These are phyloP conservation scores for Fulmarus glacialis DNA, from an alignment of 2,113 vertebrate species.

Conservation along the genomic window DNA sequence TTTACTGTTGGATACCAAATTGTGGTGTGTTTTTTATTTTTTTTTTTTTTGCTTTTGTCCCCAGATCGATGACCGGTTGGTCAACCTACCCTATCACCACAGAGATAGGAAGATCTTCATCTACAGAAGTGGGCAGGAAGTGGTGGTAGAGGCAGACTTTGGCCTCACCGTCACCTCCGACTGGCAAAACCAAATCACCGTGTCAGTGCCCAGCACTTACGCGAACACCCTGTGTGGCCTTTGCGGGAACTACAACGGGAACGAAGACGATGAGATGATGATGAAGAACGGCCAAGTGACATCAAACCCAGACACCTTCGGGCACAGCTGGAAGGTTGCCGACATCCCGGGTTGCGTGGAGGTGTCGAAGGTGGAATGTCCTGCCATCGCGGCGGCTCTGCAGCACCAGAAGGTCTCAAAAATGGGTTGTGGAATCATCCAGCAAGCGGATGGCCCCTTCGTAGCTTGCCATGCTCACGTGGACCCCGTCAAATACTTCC, in stretches of 20 bases:
- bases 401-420: not conserved
- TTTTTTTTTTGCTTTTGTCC: not conserved
- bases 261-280: slow-evolving; percentile 60
- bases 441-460: not conserved
- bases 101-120: slow-evolving; percentile 42
- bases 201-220: slow-evolving; percentile 76
- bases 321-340: slow-evolving; percentile 77
- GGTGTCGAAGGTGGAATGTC: not conserved
- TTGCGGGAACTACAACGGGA: slow-evolving; percentile 82
- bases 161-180: slow-evolving; percentile 75
- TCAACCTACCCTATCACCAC: slow-evolving; percentile 69
- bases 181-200: slow-evolving; percentile 60
- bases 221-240: slow-evolving; percentile 75
- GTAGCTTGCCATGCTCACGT: not conserved
- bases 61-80: slow-evolving; percentile 62
- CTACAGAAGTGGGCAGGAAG: slow-evolving; percentile 40
- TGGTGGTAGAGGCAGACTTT: slow-evolving; percentile 69
- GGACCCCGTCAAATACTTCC: not conserved
- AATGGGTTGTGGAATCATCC: slow-evolving; percentile 40
- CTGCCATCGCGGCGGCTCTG: accelerated
- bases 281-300: slow-evolving; percentile 25
- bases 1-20: too few species aligned
- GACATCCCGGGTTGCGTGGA: slow-evolving; percentile 17
- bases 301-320: slow-evolving; percentile 49
- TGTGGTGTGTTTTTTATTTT: too few species aligned